These are phyloP conservation scores for Cataglyphis cursor DNA, from an alignment of 2,888 invertebrate genomes.

Conservation along the genomic window DNA sequence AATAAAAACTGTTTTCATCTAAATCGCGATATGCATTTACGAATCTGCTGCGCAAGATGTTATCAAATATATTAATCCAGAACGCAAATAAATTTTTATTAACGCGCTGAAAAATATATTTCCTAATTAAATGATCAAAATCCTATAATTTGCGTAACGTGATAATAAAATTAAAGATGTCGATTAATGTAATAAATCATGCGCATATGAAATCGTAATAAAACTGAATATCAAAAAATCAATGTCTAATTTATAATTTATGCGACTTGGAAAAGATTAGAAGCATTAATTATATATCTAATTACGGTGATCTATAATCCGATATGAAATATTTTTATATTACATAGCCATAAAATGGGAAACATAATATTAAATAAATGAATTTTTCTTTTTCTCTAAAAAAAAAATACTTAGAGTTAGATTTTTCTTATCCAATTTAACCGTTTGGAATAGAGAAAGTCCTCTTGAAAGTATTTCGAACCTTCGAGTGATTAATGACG, in stretches of 20 bases:
- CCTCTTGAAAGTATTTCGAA: background rate
- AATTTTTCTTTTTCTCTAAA: constrained; percentile 1
- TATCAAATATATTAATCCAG: constrained; percentile 10
- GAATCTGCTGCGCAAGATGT: background rate
- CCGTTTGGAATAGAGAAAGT: background rate
- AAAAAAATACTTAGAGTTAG: background rate
- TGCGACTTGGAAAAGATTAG: background rate
- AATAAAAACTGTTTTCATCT: constrained; percentile 61
- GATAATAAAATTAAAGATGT: background rate
- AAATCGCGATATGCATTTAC: constrained; percentile 56
- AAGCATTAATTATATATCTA: background rate
- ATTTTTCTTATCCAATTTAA: background rate
- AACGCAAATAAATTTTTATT: background rate
- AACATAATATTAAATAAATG: background rate
- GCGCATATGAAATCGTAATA: background rate
- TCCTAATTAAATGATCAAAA: constrained; percentile 24
- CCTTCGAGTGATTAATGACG: constrained; percentile 20
- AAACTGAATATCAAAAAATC: constrained; percentile 15
- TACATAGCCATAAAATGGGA: background rate
- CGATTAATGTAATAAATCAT: constrained; percentile 33
- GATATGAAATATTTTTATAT: background rate
- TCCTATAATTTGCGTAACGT: background rate
- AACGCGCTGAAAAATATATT: constrained; percentile 22
- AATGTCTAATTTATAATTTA: constrained; percentile 4
- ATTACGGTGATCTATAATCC: background rate